Conservation (phyloP, 2,113 vertebrate species). For the Eulacestoma nigropectus region DNA sequence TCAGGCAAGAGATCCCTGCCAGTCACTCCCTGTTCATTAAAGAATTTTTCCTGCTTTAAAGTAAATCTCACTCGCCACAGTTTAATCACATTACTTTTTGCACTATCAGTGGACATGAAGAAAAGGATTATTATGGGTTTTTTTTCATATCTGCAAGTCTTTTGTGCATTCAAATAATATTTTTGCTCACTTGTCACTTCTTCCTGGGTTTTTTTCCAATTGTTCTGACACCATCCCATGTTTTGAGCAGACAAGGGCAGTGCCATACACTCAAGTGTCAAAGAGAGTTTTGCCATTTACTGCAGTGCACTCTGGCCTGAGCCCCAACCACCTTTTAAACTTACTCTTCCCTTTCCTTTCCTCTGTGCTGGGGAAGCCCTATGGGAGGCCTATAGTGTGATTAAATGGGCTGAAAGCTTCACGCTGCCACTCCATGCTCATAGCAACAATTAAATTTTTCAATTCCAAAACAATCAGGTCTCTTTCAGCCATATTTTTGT, state of each 20-base stretch:
- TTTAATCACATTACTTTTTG: constrained; percentile 2
- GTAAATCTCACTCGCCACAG: constrained; percentile 14
- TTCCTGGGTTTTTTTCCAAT: neutral
- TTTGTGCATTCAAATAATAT: neutral
- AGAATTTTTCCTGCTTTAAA: constrained; percentile 1
- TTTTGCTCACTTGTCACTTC: neutral
- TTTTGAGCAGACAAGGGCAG: neutral
- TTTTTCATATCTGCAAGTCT: neutral
- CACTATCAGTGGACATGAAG: neutral
- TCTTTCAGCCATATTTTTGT: neutral
- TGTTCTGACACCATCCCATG: neutral
- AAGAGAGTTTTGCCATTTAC: neutral
- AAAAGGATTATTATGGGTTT: neutral
- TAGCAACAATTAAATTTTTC: neutral
- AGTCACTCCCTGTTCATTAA: neutral
- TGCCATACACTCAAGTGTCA: neutral
- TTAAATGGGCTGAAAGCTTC: neutral
- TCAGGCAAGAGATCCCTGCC: neutral
- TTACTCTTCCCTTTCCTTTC: neutral
- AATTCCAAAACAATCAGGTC: neutral
- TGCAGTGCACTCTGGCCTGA: neutral
- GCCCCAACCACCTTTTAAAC: neutral
- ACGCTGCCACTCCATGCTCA: neutral
- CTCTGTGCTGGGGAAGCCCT: neutral
- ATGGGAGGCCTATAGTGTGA: neutral